Evolutionary conservation across 2,113 vertebrate genomes (phyloP).

Genomic region (Stegastes partitus): DNA sequence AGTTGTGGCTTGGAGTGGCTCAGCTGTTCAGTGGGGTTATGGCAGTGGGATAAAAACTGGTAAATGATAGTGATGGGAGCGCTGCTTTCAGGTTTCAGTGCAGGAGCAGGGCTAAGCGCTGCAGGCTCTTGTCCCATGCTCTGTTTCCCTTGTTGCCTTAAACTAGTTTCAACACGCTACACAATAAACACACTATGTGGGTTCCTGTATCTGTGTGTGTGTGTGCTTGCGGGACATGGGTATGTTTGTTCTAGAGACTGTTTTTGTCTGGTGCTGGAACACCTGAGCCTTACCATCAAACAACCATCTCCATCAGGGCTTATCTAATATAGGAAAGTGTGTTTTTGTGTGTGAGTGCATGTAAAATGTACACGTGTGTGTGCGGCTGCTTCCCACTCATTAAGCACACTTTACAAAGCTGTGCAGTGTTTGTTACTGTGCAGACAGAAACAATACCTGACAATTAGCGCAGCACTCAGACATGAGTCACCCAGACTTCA

Average conservation of each 20-base stretch:
- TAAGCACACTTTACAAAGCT: constrained; percentile 13
- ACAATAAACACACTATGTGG: background rate
- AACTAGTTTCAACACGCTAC: background rate
- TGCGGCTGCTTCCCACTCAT: background rate
- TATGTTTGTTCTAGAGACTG: background rate
- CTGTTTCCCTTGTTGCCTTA: background rate
- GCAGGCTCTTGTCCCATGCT: constrained; percentile 5
- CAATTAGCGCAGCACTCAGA: constrained; percentile 22
- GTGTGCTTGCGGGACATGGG: background rate
- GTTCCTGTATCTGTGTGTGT: background rate
- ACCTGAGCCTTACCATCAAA: constrained; percentile 39
- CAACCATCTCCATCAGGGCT: constrained; percentile 20
- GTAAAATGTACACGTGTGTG: background rate
- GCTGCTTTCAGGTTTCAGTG: background rate
- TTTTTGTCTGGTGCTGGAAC: constrained; percentile 33
- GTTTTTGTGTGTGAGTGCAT: background rate
- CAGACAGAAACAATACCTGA: constrained; percentile 5
- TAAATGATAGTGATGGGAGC: constrained; percentile 1
- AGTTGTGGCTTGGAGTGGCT: no score
- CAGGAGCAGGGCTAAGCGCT: constrained; percentile 7
- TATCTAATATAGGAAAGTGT: constrained; percentile 8
- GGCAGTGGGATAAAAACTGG: no score
- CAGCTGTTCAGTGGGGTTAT: no score
- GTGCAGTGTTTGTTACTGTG: background rate
- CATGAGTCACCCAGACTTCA: constrained; percentile 31